These are phyloP conservation scores for Monodelphis domestica DNA, from an alignment of 2,797 vertebrate genomes.

Conservation along the genomic window DNA sequence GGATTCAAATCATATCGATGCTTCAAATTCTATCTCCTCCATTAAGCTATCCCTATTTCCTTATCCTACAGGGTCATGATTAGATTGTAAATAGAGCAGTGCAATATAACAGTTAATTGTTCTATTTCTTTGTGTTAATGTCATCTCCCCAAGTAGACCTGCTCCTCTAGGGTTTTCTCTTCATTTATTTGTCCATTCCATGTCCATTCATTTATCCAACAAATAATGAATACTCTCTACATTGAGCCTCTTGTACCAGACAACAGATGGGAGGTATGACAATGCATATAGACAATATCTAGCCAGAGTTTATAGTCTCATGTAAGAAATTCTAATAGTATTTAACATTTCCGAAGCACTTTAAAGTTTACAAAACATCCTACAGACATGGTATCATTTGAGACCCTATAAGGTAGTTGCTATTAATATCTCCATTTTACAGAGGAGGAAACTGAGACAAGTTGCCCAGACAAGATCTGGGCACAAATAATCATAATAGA, in stretches of 20 bases:
- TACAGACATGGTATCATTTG: background rate
- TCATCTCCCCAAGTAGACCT: no score
- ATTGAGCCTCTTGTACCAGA: no score
- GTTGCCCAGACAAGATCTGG: background rate
- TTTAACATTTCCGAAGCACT: background rate
- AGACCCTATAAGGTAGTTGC: background rate
- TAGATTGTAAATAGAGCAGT: background rate
- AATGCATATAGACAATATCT: no score
- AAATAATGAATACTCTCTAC: no score
- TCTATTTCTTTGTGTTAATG: background rate
- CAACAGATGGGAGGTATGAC: no score
- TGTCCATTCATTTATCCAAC: no score
- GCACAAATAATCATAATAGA: background rate
- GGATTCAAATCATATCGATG: background rate
- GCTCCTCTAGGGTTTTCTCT: no score
- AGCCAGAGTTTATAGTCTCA: background rate
- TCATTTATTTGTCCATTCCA: no score
- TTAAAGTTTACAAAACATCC: background rate
- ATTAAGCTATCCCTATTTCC: background rate
- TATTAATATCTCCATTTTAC: background rate
- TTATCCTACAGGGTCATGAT: background rate
- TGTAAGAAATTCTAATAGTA: background rate
- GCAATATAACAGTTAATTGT: background rate
- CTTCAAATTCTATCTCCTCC: background rate
- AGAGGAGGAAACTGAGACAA: no score